These are phyloP conservation scores for Bombus picipes DNA, from an alignment of 1,140 invertebrate species.

Conservation along the genomic window DNA sequence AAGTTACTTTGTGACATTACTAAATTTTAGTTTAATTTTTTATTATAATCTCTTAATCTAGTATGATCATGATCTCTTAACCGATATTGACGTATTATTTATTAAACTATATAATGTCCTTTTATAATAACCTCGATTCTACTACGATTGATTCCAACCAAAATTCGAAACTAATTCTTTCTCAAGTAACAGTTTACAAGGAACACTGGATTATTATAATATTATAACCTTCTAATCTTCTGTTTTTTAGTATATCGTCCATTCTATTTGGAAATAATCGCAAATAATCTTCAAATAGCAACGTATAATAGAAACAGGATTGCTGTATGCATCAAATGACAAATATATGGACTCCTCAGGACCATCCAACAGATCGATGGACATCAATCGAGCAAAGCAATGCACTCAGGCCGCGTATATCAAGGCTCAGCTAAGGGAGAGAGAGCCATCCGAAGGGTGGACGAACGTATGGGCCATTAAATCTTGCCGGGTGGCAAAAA, in stretches of 20 bases:
- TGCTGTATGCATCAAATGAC: background rate
- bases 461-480: conserved; percentile 71
- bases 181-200: too few species aligned
- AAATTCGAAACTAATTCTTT: too few species aligned
- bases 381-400: conserved; percentile 9
- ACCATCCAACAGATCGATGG: background rate
- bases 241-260: too few species aligned
- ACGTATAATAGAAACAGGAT: background rate
- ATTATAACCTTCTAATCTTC: too few species aligned
- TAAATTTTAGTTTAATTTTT: background rate
- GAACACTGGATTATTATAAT: too few species aligned
- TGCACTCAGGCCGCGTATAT: background rate
- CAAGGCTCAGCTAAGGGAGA: background rate
- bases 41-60: too few species aligned
- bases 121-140: too few species aligned
- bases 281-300: background rate
- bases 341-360: background rate
- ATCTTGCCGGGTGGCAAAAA: conserved; percentile 72
- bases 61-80: too few species aligned
- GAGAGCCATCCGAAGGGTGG: conserved; percentile 8
- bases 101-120: too few species aligned
- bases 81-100: too few species aligned
- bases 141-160: too few species aligned
- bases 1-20: background rate
- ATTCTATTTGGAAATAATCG: too few species aligned